Base-by-base conservation (phyloP, 2,113 vertebrate genomes). In the Hypocryptadius cinnamomeus region DNA sequence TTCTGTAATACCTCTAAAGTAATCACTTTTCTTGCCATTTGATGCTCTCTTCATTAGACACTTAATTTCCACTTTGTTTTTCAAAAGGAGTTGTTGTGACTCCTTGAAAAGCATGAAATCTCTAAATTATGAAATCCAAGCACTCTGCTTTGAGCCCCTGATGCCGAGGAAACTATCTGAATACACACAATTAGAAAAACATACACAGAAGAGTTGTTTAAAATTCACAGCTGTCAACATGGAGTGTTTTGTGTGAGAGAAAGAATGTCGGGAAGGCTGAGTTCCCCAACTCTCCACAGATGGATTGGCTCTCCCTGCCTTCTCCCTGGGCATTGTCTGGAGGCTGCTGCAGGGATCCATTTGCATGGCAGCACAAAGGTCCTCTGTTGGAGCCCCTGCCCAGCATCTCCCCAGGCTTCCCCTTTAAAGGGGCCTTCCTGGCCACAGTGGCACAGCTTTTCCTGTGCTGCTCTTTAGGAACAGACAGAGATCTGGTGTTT, bases 321-420 rank as follows among this genome's bases (percentile, higher is more conserved):
- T 96, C 82, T 80, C 77, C 96, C 56, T 85, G 56, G 84, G 90
- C 97, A 96, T 98, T 98, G 97, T 98, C 96, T 89, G 82, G 15
- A 10, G 84, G 48, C 79, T 47, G 80, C 86, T 78, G 89, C 56
- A 3, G 83, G 71, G 92, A 45, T 96, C 97, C 97, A 99, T 99
- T 99, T 99, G 98, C 98, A 99, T 99, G 85, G 93, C 90, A 94
- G 97, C 86, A 98, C 97, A 98, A 98, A 98, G 97, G 80, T 97
- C 96, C 97, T 95, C 98, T 97, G 96, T 97, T 95, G 97, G 97
- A 97, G 97, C 96, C 94, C 95, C 96, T 97, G 95, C 90, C 81
- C 95, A 65, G 96, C 95, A 93, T 97, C 97, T 96, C 94, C 79
- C 82, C 90, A 42, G 85, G 97, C 94, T 96, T 94, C 71, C 93